Evolutionary conservation across 2,797 vertebrate genomes (phyloP), one percentile per base, ranked within the genome.

Genomic region (Triplophysa bombifrons): DNA sequence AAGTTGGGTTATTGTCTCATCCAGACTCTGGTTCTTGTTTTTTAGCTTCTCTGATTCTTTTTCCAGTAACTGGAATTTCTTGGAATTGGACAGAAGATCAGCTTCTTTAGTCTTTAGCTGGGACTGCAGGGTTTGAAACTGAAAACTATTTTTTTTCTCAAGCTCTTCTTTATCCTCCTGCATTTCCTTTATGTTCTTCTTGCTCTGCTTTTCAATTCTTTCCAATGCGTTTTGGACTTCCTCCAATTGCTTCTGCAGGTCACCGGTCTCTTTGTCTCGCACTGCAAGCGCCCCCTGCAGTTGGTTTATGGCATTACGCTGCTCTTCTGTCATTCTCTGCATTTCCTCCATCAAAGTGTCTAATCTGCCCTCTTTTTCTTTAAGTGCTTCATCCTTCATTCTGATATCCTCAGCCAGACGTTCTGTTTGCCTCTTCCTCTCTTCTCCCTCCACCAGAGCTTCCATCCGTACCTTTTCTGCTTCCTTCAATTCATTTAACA

Each of bases 401-500:
- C 82, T 88, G n/a, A 96, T 85, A 71, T 97, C 91, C 16, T 91
- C 88, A 53, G 89, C 89, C 19, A 94, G 85, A 61, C 88, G 91
- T 79, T 94, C 93, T n/a, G 92, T 84, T 38, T 90, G 92, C 70
- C 88, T 89, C 0, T 55, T 90, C 76, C 84, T 90, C 64, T 94
- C 89, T 4, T 91, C 89, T 17, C 1, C 86, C 66, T 94, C 90
- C 83, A 89, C 90, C 53, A 90, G 86, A 50, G 92, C 88, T 63
- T 91, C 87, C 72, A 92, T 88, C 83, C 91, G 95, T 34, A 91
- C 92, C 73, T 85, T 89, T 85, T 96, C 96, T 19, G 92, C 88
- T 72, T 93, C 90, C 79, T 91, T 95, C 80, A 97, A 89, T 78
- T 93, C 94, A 83, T 94, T 93, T 72, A 93, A 84, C 66, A 97